These are phyloP conservation scores for Cecidostiba fungosa DNA, from an alignment of 2,888 invertebrate species.

Conservation along the genomic window DNA sequence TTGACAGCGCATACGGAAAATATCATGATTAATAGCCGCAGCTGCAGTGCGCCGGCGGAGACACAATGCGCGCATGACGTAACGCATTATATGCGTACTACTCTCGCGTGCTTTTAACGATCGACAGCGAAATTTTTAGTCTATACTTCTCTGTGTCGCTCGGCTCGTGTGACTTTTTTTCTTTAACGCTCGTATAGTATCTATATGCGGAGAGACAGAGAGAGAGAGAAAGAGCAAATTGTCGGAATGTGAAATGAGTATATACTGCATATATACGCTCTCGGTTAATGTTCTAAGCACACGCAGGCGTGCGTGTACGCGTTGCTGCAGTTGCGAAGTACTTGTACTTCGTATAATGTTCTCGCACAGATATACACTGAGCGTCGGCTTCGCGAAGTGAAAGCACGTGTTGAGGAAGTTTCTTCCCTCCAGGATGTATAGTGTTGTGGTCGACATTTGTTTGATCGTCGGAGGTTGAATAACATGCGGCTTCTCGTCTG, in stretches of 20 bases:
- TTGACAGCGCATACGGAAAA: conserved; percentile 32
- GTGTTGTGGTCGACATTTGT: background rate
- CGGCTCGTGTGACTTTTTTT: background rate
- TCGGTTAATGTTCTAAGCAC: conserved; percentile 10
- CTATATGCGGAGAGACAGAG: background rate
- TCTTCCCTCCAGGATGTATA: background rate
- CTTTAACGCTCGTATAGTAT: no score
- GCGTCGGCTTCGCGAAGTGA: background rate
- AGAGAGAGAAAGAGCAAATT: conserved; percentile 25
- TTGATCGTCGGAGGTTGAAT: background rate
- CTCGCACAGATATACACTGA: background rate
- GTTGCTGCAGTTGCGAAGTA: background rate
- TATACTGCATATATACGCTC: no score
- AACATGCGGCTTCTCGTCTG: background rate
- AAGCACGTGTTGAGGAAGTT: background rate
- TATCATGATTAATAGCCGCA: conserved; percentile 41
- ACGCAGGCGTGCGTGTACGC: background rate
- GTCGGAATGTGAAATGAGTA: conserved; percentile 23
- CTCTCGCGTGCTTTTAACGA: conserved; percentile 16
- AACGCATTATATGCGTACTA: background rate
- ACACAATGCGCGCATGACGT: conserved; percentile 41
- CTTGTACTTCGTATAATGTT: background rate
- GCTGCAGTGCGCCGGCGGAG: conserved; percentile 21
- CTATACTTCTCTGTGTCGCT: background rate
- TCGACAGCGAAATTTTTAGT: background rate